Base-by-base conservation (phyloP, 2,113 vertebrate species). In the Pseudonaja textilis region DNA sequence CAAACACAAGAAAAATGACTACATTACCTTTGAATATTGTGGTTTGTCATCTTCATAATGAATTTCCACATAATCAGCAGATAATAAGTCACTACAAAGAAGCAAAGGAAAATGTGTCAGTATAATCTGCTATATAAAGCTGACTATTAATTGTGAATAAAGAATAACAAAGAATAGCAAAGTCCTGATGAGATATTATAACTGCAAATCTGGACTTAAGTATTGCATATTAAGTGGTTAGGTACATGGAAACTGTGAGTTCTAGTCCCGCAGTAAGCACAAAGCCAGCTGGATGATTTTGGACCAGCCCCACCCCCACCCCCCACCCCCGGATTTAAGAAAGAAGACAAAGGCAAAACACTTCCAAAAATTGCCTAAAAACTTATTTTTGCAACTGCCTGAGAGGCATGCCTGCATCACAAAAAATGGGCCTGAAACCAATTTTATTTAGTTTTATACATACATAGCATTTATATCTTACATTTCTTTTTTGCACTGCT, bases 41-140 rank as follows among this genome's bases (percentile, higher is more conserved):
- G 98, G 98, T 93, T 98, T 99, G 74, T 98, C 98, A 29, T 98
- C 97, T 95, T 99, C 98, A 92, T 98, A 99, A 97, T 99, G 97
- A 97, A 99, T 99, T 97, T 99, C 99, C 95, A 99, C 98, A 94
- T 99, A 99, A 97, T 98, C 98, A 86, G 99, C 99, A 93, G 99
- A 99, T 96, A 99, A 97, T 96, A 99, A 97, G 94, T 98, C 98
- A 98, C 99, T 99, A 97, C 50, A 93, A 97, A 96, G 94, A 87
- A 96, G 96, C 95, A 4, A 1, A 39, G 25, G 50, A 89, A 42
- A 56, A 39, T 0, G 91, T 57, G 54, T 61, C 59, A 85, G 45
- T 61, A 23, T 61, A n/a, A 39, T 81, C 34, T 81, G 34, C 34
- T 81, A 81, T 81, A 42, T 39, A 81, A 81, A 81, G 14, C 64